Percentiles rank a stretch among this genome's conserved stretches.
Conservation (phyloP, 2,888 invertebrate genomes). For the Acrocera orbiculus region DNA sequence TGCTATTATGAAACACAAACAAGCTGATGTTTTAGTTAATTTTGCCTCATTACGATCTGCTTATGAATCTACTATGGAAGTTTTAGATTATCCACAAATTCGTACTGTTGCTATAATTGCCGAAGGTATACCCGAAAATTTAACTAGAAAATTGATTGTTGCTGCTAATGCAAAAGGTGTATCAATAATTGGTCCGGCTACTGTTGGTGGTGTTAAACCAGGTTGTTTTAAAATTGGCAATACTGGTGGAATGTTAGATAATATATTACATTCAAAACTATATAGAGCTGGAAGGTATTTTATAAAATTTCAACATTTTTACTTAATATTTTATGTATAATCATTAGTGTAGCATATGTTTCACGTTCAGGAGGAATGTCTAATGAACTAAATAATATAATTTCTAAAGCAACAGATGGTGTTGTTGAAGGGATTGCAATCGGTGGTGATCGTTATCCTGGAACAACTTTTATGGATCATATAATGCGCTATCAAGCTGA, state of each 20-base stretch:
- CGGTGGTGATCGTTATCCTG: conserved; percentile 94
- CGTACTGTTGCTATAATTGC: conserved; percentile 96
- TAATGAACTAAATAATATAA: conserved; percentile 95
- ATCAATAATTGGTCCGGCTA: conserved; percentile 81
- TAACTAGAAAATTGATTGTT: conserved; percentile 83
- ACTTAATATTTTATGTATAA: background rate
- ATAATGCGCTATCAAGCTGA: conserved; percentile 69
- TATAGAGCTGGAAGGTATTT: conserved; percentile 75
- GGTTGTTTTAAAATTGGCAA: conserved; percentile 99
- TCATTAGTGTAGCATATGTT: conserved; percentile 88
- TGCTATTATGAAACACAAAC: conserved; percentile 86
- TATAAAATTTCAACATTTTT: background rate
- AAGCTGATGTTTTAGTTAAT: conserved; percentile 88
- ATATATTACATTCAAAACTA: conserved; percentile 90
- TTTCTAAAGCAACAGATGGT: conserved; percentile 91
- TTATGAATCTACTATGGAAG: conserved; percentile 90
- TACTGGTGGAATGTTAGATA: conserved; percentile 99
- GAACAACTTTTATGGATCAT: conserved; percentile 96
- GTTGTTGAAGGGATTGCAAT: conserved; percentile 97
- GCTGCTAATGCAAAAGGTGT: conserved; percentile 70
- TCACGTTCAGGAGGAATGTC: conserved; percentile 99
- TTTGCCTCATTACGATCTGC: conserved; percentile 97
- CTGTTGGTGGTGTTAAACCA: conserved; percentile 94
- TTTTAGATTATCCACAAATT: conserved; percentile 85
- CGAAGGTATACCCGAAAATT: conserved; percentile 97